Evolutionary conservation across 2,888 invertebrate genomes (phyloP).

Genomic region (Agriopis marginaria): DNA sequence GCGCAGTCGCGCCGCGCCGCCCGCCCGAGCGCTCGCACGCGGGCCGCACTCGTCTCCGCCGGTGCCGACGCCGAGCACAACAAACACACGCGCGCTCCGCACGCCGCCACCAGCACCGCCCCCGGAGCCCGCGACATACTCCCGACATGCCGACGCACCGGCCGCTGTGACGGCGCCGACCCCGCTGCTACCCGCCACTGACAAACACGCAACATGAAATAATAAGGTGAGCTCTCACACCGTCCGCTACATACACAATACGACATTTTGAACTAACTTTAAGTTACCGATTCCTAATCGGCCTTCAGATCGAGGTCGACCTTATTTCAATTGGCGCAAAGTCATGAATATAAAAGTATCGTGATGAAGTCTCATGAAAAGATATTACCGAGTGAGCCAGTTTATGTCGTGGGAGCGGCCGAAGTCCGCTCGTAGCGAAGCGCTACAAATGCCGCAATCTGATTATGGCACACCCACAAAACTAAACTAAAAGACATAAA

Average conservation of each 20-base stretch:
- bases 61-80: constrained; percentile 51
- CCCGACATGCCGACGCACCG: constrained; percentile 68
- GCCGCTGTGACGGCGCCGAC: constrained; percentile 63
- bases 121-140: constrained; percentile 49
- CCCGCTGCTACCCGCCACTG: constrained; percentile 69
- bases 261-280: constrained; percentile 23
- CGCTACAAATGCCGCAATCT: constrained; percentile 83
- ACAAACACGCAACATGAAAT: constrained; percentile 78
- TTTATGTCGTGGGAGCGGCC: constrained; percentile 75
- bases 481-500: constrained; percentile 47
- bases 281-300: constrained; percentile 8
- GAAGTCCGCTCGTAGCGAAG: constrained; percentile 71
- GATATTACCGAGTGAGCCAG: constrained; percentile 38
- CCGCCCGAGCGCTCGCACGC: constrained; percentile 63
- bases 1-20: constrained; percentile 77
- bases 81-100: constrained; percentile 66
- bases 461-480: constrained; percentile 82
- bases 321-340: constrained; percentile 35
- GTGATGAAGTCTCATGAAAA: constrained; percentile 42
- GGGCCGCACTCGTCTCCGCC: constrained; percentile 57
- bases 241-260: neutral
- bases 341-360: constrained; percentile 33
- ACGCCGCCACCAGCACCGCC: constrained; percentile 33
- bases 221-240: constrained; percentile 71
- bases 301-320: constrained; percentile 24